Base-by-base conservation (phyloP, 1,140 invertebrate species). In the Agrypnia vestita region DNA sequence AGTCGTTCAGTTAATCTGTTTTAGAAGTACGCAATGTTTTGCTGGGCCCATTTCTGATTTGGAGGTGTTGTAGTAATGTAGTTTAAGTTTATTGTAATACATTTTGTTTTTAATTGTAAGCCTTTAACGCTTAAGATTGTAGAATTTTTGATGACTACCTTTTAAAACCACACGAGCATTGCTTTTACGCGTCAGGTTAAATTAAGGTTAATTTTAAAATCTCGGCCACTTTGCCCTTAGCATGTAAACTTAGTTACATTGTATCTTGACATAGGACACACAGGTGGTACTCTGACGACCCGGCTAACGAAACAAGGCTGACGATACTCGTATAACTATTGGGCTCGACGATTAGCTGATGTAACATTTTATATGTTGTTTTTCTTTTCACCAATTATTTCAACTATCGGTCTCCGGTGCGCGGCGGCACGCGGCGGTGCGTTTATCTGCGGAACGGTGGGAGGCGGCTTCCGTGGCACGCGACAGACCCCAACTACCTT, bases 271-370 rank as follows among this genome's bases (percentile, higher is more conserved):
- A 56, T 56, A 17, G 25, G 25, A 56, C 21, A 59, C 11, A 51
- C 8, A 59, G 55, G 55, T 64, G 61, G 61, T 15, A 64, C 35
- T n/a, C 13, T 64, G 61, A 64, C 11, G 61, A 64, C 61, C 43
- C 61, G 61, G 61, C 61, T 64, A 25, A 43, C 61, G 61, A 44
- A 19, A 25, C 61, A 64, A 10, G 61, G 61, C 61, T 64, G 43
- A 64, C 61, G 61, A 64, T 64, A 64, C 35, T 53, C 51, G 61
- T n/a, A 43, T n/a, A n/a, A 64, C 88, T 87, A 87, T 88, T 87
- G 87, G 85, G 87, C 87, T 86, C 85, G 55, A 35, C 1, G 25
- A 64, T 10, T 59, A 59, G 59, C 55, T 43, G 46, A 77, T 62
- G n/a, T 85, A 84, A 85, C 86, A 84, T 85, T 82, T 83, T 55